phyloP scores from a whole-genome alignment of 2,888 invertebrate species.

The Boloria selene region DNA sequence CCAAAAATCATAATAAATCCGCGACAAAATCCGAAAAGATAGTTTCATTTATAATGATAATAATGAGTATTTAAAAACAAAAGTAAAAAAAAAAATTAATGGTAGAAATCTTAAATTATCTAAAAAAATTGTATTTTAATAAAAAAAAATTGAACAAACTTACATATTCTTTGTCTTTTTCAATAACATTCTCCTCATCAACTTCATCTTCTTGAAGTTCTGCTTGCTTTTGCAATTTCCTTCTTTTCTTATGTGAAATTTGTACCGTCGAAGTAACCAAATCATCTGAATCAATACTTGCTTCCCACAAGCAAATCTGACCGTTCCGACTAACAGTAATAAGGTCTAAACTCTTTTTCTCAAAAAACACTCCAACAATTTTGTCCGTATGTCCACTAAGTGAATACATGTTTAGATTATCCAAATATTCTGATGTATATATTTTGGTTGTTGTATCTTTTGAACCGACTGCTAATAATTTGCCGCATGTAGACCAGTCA shows the following conservation, averaged over 20 bases:
- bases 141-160: constrained; percentile 49
- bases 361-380: constrained; percentile 94
- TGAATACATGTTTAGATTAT: constrained; percentile 89
- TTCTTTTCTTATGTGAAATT: constrained; percentile 76
- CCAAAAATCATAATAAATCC: too few relatives aligned
- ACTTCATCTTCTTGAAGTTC: constrained; percentile 88
- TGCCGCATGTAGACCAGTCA: constrained; percentile 97
- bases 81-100: too few relatives aligned
- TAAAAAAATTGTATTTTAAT: not conserved
- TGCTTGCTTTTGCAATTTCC: constrained; percentile 62
- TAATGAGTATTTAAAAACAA: too few relatives aligned
- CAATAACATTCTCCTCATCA: constrained; percentile 81
- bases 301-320: constrained; percentile 93
- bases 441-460: constrained; percentile 94
- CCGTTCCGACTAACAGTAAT: constrained; percentile 93
- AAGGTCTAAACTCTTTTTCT: constrained; percentile 91
- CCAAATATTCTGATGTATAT: constrained; percentile 88
- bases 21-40: too few relatives aligned
- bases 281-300: constrained; percentile 87
- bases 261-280: constrained; percentile 81
- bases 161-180: constrained; percentile 78
- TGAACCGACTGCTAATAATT: constrained; percentile 93
- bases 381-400: constrained; percentile 93
- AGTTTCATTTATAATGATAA: too few relatives aligned
- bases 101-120: too few relatives aligned